A percentile compares a stretch with the other conserved stretches of the same genome.
These are phyloP conservation scores for Phyllotreta striolata DNA, from an alignment of 2,888 invertebrate species.

Conservation along the genomic window DNA sequence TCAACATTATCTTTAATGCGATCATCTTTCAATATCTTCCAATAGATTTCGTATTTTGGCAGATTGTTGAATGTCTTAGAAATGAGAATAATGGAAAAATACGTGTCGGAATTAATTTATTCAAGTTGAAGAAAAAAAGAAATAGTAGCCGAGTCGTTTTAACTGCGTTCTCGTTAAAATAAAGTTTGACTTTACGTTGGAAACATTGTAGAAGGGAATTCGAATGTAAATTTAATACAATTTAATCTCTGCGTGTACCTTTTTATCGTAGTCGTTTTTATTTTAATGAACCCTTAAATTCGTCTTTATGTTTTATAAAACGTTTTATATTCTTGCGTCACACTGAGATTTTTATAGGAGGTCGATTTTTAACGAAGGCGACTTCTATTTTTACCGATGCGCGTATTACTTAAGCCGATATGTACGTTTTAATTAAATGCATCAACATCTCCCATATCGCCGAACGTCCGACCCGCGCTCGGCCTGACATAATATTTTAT, in stretches of 20 bases:
- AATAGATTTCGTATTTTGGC: too few relatives aligned
- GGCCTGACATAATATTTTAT: slow-evolving; percentile 29
- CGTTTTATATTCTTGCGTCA: slow-evolving; percentile 23
- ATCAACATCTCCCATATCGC: too few relatives aligned
- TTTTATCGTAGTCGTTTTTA: slow-evolving; percentile 17
- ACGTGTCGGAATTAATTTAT: too few relatives aligned
- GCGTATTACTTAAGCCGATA: not conserved
- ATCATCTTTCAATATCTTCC: too few relatives aligned
- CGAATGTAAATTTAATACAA: slow-evolving; percentile 20
- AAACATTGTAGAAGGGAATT: not conserved
- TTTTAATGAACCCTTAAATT: slow-evolving; percentile 28
- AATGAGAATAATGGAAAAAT: too few relatives aligned
- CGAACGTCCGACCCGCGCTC: not conserved
- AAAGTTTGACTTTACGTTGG: slow-evolving; percentile 12
- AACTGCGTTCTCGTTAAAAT: not conserved
- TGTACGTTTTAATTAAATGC: not conserved
- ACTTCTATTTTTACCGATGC: not conserved
- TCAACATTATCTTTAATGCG: too few relatives aligned
- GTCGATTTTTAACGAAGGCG: slow-evolving; percentile 14
- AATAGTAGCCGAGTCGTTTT: too few relatives aligned
- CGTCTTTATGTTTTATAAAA: slow-evolving; percentile 20
- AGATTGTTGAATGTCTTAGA: too few relatives aligned
- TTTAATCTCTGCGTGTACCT: slow-evolving; percentile 22
- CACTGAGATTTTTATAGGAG: slow-evolving; percentile 20
- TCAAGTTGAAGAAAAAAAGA: too few relatives aligned